Base-by-base conservation (phyloP, 2,113 vertebrate genomes). In the Pleuronectes platessa region DNA sequence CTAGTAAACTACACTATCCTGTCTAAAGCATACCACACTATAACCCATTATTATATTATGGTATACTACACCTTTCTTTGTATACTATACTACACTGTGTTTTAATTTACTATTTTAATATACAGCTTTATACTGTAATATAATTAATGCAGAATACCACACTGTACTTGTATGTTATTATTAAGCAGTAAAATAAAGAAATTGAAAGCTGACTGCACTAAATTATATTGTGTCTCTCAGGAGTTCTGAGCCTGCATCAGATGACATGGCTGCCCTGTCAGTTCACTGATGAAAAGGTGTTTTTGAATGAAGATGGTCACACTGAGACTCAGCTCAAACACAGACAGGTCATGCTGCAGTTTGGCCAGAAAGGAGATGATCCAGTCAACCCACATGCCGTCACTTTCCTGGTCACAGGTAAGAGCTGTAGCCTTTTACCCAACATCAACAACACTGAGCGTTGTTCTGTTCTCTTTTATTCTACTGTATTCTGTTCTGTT, bases 321-420 rank as follows among this genome's bases (percentile, higher is more conserved):
- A 55, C 4, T 1, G 90, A 94, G 15, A 91, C 88, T 1, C 26
- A 66, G 24, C 74, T 61, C 61, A 49, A 62, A 21, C 51, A 63
- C 70, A 90, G 90, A 86, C 51, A 90, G 62, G 91, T 88, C 4
- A 63, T 85, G 70, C 80, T 95, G 78, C 94, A 94, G 80, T 95
- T 94, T 80, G 93, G 93, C 15, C 70, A 85, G 17, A 58, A n/a
- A 11, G 92, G 85, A 68, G 93, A 94, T 55, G 2, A 54, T 40
- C 82, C 92, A 17, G 42, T 92, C 23, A 79, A 93, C 65, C 90
- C 90, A 2, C 17, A 85, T 0, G 64, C 60, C 14, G 66, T 95
- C 65, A 94, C 94, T 1, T 95, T 95, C 80, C 82, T 94, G 61
- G 67, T 93, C 53, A 90, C 83, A 2, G 80, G 94, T 95, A 54